Evolutionary conservation across 2,797 vertebrate genomes (phyloP).

Genomic region (Odontamblyopus lacepedii): DNA sequence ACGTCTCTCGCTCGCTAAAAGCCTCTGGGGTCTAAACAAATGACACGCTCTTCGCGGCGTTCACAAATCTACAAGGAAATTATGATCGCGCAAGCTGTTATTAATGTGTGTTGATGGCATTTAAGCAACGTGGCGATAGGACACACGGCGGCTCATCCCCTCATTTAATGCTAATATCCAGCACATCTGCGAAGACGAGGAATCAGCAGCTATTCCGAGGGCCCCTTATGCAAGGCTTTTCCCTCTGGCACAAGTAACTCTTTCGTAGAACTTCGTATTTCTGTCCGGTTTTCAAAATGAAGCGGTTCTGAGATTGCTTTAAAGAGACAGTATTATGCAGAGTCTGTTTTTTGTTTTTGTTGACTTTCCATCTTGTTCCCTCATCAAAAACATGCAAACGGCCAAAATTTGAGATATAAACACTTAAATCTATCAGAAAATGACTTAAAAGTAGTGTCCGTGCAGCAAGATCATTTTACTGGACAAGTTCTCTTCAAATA

Average conservation of each 20-base stretch:
- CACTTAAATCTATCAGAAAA: too few relatives aligned
- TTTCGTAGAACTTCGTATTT: background rate
- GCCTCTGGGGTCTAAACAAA: background rate
- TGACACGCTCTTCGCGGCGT: background rate
- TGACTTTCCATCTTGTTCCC: too few relatives aligned
- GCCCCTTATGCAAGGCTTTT: background rate
- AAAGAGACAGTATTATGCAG: too few relatives aligned
- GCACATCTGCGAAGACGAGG: background rate
- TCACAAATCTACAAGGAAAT: constrained; percentile 10
- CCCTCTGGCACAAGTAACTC: background rate
- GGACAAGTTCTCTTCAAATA: too few relatives aligned
- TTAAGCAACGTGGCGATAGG: background rate
- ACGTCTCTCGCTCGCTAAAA: constrained; percentile 3
- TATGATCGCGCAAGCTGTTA: background rate
- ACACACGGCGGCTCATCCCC: background rate
- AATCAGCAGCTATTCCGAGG: background rate
- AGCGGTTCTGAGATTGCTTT: background rate
- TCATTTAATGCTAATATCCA: constrained; percentile 1
- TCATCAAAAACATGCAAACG: too few relatives aligned
- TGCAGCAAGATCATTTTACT: too few relatives aligned
- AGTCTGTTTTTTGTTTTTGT: too few relatives aligned
- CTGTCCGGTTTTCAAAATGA: background rate
- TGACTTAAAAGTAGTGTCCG: too few relatives aligned
- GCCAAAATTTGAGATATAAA: too few relatives aligned
- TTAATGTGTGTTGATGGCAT: background rate